phyloP scores from a whole-genome alignment of 1,140 invertebrate genomes.

The Chironomus striatipennis region DNA sequence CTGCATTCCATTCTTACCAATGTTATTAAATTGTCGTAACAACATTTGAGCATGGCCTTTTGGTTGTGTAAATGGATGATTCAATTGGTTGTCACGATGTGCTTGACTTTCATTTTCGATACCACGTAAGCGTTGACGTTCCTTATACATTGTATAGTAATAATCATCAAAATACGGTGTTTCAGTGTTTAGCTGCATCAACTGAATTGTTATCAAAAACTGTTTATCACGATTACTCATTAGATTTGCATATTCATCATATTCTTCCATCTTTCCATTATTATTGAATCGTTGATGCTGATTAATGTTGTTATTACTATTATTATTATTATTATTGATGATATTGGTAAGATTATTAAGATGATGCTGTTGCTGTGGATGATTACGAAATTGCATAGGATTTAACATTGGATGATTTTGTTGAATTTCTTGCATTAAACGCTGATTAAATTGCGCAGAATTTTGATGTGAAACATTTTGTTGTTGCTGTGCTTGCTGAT shows the following conservation, averaged over 20 bases:
- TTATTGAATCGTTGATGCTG: constrained; percentile 31
- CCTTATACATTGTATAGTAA: constrained; percentile 67
- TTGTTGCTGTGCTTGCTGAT: constrained; percentile 26
- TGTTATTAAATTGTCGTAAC: constrained; percentile 35
- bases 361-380: constrained; percentile 29
- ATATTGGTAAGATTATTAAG: constrained; percentile 38
- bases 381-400: constrained; percentile 22
- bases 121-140: constrained; percentile 44
- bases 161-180: constrained; percentile 81
- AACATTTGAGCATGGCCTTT: constrained; percentile 40
- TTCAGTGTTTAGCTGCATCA: constrained; percentile 76
- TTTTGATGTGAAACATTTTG: constrained; percentile 19
- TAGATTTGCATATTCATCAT: constrained; percentile 76
- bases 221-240: constrained; percentile 89
- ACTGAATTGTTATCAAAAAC: constrained; percentile 87
- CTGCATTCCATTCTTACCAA: constrained; percentile 35
- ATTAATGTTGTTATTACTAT: constrained; percentile 34
- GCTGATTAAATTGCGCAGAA: constrained; percentile 35
- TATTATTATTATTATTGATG: constrained; percentile 30
- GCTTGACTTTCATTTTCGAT: constrained; percentile 47
- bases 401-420: constrained; percentile 48
- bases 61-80: constrained; percentile 47
- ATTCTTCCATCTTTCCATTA: constrained; percentile 29
- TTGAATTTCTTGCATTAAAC: constrained; percentile 48
- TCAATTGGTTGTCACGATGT: constrained; percentile 51